Conservation (phyloP, 2,113 vertebrate species). For the Chiloscyllium plagiosum region DNA sequence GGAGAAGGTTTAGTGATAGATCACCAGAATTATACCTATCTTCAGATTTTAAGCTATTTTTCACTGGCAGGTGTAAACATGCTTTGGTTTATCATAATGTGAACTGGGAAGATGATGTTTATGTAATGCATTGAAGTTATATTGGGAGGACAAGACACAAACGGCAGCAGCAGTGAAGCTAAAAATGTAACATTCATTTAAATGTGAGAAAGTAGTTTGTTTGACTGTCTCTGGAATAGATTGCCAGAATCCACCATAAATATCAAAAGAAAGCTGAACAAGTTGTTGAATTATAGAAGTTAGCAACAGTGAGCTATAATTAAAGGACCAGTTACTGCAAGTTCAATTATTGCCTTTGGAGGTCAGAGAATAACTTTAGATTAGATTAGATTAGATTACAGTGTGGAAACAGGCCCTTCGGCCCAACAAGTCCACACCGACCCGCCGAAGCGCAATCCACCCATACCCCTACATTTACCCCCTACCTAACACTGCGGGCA, state of each 20-base stretch:
- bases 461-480: too few relatives aligned
- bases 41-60: background rate
- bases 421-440: too few relatives aligned
- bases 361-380: background rate
- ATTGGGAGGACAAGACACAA: background rate
- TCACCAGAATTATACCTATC: background rate
- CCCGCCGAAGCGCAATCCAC: too few relatives aligned
- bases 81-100: too few relatives aligned
- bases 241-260: background rate
- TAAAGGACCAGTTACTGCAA: background rate
- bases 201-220: background rate
- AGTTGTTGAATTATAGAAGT: background rate
- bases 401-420: too few relatives aligned
- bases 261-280: background rate
- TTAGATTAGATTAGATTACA: too few relatives aligned
- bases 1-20: background rate
- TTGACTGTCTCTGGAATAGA: background rate
- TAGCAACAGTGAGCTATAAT: background rate
- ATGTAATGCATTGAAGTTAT: background rate
- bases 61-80: too few relatives aligned
- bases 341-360: background rate
- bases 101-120: background rate
- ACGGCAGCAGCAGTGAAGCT: background rate
- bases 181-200: background rate
- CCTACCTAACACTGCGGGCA: too few relatives aligned